phyloP scores from a whole-genome alignment of 2,797 vertebrate genomes.

The Harpagifer antarcticus region DNA sequence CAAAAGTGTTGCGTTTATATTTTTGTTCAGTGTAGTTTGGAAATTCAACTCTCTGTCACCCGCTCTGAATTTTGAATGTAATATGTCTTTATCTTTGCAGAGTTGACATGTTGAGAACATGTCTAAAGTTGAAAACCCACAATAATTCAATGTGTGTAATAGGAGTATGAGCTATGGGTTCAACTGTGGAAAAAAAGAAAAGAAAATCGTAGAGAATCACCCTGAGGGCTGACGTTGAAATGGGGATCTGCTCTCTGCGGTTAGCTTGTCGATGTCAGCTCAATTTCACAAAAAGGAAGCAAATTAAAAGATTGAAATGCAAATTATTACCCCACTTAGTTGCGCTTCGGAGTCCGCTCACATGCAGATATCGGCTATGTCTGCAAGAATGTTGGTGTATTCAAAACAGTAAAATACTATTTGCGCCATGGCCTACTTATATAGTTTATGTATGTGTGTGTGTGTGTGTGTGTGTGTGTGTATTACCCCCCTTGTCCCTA shows the following conservation, averaged over 20 bases:
- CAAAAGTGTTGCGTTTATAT: too few relatives aligned
- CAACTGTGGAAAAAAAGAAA: conserved; percentile 26
- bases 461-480: neutral
- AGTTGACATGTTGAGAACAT: conserved; percentile 43
- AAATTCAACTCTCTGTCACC: neutral
- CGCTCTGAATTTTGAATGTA: neutral
- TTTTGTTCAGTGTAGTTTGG: too few relatives aligned
- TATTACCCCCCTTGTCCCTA: conserved; percentile 17
- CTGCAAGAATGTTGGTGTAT: conserved; percentile 5
- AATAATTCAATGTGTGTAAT: conserved; percentile 49
- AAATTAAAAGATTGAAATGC: conserved; percentile 75
- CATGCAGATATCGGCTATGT: conserved; percentile 40
- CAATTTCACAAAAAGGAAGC: conserved; percentile 62
- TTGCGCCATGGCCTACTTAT: conserved; percentile 13
- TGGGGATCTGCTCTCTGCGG: conserved; percentile 38
- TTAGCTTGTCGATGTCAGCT: conserved; percentile 54
- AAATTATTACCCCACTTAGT: conserved; percentile 66
- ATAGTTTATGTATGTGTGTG: conserved; percentile 14
- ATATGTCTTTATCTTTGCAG: conserved; percentile 38
- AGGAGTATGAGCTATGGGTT: conserved; percentile 46
- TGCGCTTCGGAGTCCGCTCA: conserved; percentile 36
- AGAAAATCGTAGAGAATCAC: conserved; percentile 50
- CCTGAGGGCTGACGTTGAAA: conserved; percentile 50
- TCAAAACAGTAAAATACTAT: conserved; percentile 15
- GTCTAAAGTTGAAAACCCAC: conserved; percentile 38